Evolutionary conservation across 2,113 vertebrate genomes (phyloP), one percentile per base, ranked within the genome.

Genomic region (Ciconia boyciana): DNA sequence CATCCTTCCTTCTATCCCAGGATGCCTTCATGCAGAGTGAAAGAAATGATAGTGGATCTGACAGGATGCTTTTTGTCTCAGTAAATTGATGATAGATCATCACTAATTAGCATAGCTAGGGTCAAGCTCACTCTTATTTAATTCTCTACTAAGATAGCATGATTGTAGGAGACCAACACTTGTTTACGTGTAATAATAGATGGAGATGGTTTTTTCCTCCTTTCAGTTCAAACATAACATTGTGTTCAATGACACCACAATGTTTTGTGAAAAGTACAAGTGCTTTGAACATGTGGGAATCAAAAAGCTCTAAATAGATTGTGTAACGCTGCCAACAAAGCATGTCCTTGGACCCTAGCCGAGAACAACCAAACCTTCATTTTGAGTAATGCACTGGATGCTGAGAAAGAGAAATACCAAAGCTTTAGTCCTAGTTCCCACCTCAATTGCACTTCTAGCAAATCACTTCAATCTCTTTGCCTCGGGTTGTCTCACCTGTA

Each of bases 191-290:
- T 74, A 88, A 65, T 57, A 79, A 77, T 82, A 91, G 74, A 64
- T 34, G 28, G 52, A 70, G 43, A 36, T 58, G 13, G 5, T 92
- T 85, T 90, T 88, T 87, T 83, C 48, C 22, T 96, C 54, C 26
- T 76, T 90, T 82, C 71, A 78, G 60, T 83, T 94, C 81, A 90
- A 97, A 77, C 54, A 70, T 72, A 94, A 70, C 79, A 75, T 77
- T 2, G 3, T 94, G 87, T 95, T 95, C 87, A 94, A 70, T 70
- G 87, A 72, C 66, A 93, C 70, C 66, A 82, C 81, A 69, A 55
- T 91, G 91, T 95, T 96, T 96, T 94, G 89, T 93, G 84, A 80
- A 55, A 91, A 86, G 81, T 90, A 90, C 75, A 93, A 97, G 82
- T 83, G 84, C 78, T 95, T 88, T 88, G 89, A 94, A 83, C 91